Evolutionary conservation across 2,888 invertebrate genomes (phyloP), one percentile per base, ranked within the genome.

Genomic region (Stegana nigrithorax): DNA sequence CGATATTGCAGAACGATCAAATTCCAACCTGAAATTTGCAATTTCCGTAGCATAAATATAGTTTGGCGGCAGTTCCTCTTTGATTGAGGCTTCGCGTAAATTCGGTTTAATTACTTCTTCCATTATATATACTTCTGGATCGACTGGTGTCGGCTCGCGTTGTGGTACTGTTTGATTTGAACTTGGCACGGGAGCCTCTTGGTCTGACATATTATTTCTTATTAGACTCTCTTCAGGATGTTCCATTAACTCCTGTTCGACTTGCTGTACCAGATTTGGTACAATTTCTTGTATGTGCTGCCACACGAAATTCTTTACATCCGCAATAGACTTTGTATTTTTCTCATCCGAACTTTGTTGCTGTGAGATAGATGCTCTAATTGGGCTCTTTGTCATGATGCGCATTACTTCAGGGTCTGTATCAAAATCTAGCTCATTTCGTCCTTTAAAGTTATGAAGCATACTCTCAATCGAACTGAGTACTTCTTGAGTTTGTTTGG

Each of bases 211-310:
- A 7, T 23, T 21, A 19, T 12, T 26, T n/a, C 50, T 4, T 42
- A 45, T 1, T 7, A 19, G 27, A 10, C 21, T 8, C 1, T 63
- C 32, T 4, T 65, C 70, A 1, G 61, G 51, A 1, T 67, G 72
- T 29, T 80, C 82, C 69, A 79, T 74, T 0, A 86, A 71, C 42
- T 86, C 86, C 42, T 80, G 80, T 55, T 84, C 84, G 0, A 86
- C 85, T 63, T 85, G 85, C 26, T 83, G 83, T 2, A 86, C 86
- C 7, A 86, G 67, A 66, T 85, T 84, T 0, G 86, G 86, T 8
- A 83, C 81, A 60, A 86, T 84, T 17, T 86, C 86, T 57, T 86
- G 86, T 56, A 86, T 86, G 39, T 86, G 85, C 45, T 85, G 83
- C 79, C 85, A 83, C 2, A 86, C 83, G 68, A 86, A 86, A 62